Evolutionary conservation across 2,797 vertebrate genomes (phyloP), one percentile per base, ranked within the genome.

Genomic region (Manis javanica): DNA sequence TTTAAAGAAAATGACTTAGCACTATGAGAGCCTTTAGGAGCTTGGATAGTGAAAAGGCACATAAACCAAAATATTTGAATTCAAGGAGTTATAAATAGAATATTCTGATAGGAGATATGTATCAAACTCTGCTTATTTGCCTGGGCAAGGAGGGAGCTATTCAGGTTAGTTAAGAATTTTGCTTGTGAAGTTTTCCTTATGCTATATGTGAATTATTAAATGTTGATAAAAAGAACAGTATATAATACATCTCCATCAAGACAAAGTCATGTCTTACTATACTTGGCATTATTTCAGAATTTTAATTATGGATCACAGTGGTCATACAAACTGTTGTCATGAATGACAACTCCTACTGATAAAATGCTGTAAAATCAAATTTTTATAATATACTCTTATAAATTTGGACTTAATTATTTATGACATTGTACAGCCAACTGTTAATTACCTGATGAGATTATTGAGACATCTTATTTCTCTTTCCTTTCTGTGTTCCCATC

Each of bases 1-100:
- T 75, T 83, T 66, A 71, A 57, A 68, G 83, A 90, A 96, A 94
- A 88, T 91, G 77, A 88, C 75, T 91, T 94, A 74, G 39, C 55
- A 75, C 6, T 46, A 8, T 92, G 23, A 89, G 29, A 91, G 16
- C 16, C n/a, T 79, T 82, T 81, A 63, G 14, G 39, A 90, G 2
- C 5, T 68, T 72, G 51, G 34, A 14, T 39, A 26, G 39, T 89
- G 31, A 63, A 85, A 85, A 91, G 51, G 24, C 3, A 64, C 19
- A 42, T 69, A 64, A 21, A 37, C 51, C 29, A 19, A 92, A 94
- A 85, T 13, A 94, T 87, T 39, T 51, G 71, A 51, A 55, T 21
- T 13, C 15, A 78, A 87, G 8, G 29, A 78, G 14, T 51, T 39
- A 66, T 83, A 74, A 77, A n/a, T 37, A 66, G 39, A 93, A 29